Percentiles rank a stretch among this genome's conserved stretches.
These are phyloP conservation scores for Branchinecta lynchi DNA, from an alignment of 1,140 invertebrate species.

Conservation along the genomic window DNA sequence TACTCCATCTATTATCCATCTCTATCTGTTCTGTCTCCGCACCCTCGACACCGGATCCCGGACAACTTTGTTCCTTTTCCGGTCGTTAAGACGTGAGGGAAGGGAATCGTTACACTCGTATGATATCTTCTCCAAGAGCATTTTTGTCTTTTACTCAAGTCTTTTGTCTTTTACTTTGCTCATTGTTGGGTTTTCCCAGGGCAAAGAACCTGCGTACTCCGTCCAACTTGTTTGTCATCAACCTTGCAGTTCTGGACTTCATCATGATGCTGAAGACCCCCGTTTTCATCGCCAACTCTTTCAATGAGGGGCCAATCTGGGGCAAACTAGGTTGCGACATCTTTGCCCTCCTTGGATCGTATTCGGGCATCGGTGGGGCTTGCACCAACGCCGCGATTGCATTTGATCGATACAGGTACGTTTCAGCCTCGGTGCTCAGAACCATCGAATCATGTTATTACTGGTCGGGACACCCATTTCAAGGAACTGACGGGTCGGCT, in stretches of 20 bases:
- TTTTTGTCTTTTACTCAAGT: background rate
- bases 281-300: conserved; percentile 72
- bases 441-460: conserved; percentile 13
- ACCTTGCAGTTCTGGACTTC: conserved; percentile 69
- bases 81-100: no score
- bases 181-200: conserved; percentile 37
- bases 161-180: background rate
- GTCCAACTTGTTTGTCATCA: conserved; percentile 76
- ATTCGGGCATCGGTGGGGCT: conserved; percentile 58
- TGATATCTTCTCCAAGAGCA: background rate
- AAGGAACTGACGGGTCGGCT: no score
- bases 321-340: conserved; percentile 57
- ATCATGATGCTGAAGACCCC: conserved; percentile 74
- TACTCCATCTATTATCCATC: no score
- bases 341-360: conserved; percentile 55
- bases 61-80: no score
- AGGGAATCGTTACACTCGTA: no score
- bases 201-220: conserved; percentile 66
- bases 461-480: background rate
- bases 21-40: no score
- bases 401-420: conserved; percentile 51
- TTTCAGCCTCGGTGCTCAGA: conserved; percentile 23
- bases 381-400: conserved; percentile 63
- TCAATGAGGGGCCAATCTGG: conserved; percentile 50
- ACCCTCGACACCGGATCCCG: no score